Conservation (phyloP, 2,113 vertebrate species). For the Orthonyx spaldingii region DNA sequence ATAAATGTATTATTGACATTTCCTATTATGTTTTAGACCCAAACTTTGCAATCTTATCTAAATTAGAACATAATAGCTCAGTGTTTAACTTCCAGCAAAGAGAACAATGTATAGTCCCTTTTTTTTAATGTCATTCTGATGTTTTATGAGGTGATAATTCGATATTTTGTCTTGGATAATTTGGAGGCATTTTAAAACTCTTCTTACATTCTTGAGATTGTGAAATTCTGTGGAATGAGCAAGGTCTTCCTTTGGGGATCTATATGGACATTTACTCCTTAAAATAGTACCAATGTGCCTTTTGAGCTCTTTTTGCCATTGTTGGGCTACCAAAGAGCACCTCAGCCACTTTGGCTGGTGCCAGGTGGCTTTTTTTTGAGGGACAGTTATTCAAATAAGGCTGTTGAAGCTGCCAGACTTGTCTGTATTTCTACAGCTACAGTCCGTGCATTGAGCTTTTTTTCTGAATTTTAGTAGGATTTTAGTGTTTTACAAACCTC, state of each 20-base stretch:
- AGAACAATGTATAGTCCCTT: background rate
- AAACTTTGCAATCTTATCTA: background rate
- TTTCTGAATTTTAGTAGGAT: background rate
- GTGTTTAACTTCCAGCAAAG: background rate
- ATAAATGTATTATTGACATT: background rate
- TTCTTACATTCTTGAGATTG: background rate
- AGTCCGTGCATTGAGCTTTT: background rate
- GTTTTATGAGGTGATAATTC: background rate
- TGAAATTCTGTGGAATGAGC: background rate
- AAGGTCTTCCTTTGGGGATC: background rate
- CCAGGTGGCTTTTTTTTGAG: background rate
- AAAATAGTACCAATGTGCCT: background rate
- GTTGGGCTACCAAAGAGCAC: background rate
- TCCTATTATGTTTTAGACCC: background rate
- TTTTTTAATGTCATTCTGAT: background rate
- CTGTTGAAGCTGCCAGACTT: background rate
- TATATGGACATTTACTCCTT: background rate
- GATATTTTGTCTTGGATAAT: background rate
- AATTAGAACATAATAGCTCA: background rate
- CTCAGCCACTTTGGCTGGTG: background rate
- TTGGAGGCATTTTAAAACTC: background rate
- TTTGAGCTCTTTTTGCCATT: background rate
- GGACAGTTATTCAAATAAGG: background rate
- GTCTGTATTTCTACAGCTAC: background rate
- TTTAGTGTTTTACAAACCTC: background rate